phyloP scores from a whole-genome alignment of 2,797 vertebrate genomes.

The Cercopithecus petaurista region DNA sequence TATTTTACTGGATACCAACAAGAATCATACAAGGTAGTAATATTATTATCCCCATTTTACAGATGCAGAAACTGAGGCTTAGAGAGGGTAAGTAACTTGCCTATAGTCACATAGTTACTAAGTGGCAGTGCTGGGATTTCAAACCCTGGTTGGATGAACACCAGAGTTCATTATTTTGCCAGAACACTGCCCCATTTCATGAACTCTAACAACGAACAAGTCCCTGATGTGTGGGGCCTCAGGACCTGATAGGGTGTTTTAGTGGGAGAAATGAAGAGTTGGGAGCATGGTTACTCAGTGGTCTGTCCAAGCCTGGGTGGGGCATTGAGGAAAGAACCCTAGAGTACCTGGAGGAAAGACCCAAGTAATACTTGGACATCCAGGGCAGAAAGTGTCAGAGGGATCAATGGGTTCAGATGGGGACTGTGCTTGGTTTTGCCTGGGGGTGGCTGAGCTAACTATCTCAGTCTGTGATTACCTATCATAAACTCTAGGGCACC shows the following conservation, averaged over 20 bases:
- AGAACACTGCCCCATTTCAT: neutral
- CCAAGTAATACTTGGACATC: conserved; percentile 21
- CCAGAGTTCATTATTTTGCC: conserved; percentile 41
- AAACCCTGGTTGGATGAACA: conserved; percentile 48
- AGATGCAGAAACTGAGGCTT: conserved; percentile 73
- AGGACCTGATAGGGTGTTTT: neutral
- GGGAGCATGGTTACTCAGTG: neutral
- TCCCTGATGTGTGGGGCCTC: neutral
- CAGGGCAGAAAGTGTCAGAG: neutral
- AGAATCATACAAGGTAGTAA: conserved; percentile 60
- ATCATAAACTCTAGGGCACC: neutral
- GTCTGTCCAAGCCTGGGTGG: neutral
- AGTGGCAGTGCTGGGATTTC: conserved; percentile 46
- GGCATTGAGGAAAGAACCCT: conserved; percentile 18
- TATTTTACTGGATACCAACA: conserved; percentile 60
- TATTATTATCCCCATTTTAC: conserved; percentile 66
- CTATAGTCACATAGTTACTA: conserved; percentile 62
- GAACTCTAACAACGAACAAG: conserved; percentile 22
- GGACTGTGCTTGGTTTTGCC: neutral
- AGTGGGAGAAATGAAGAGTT: neutral
- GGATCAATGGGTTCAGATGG: neutral
- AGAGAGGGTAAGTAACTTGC: conserved; percentile 63
- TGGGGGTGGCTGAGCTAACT: neutral
- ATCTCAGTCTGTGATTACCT: neutral
- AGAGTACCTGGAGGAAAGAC: neutral